Conservation (phyloP, 2,888 invertebrate genomes). For the Tortrix viridana region DNA sequence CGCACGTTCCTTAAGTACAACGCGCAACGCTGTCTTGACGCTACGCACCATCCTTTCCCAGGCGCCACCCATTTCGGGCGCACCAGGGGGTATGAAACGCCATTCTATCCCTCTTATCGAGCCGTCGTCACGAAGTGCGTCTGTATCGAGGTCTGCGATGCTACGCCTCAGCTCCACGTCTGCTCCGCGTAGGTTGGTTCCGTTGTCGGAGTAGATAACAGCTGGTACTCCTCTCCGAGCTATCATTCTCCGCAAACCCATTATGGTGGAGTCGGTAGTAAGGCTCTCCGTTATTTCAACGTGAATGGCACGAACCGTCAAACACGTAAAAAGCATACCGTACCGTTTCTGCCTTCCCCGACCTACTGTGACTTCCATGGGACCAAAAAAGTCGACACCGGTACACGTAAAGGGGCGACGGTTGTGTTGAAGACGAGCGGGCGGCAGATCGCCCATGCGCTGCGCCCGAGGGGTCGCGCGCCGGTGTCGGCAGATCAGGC, state of each 20-base stretch:
- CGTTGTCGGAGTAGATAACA: conserved; percentile 28
- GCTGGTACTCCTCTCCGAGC: conserved; percentile 23
- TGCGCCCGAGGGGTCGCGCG: no score
- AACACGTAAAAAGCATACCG: conserved; percentile 17
- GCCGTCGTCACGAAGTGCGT: conserved; percentile 12
- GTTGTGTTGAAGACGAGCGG: not conserved
- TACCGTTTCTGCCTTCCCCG: conserved; percentile 13
- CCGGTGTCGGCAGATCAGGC: no score
- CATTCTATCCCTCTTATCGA: conserved; percentile 35
- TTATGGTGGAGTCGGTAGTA: conserved; percentile 21
- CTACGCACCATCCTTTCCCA: conserved; percentile 39
- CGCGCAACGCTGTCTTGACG: conserved; percentile 35
- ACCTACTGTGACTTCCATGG: conserved; percentile 10
- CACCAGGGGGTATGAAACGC: conserved; percentile 39
- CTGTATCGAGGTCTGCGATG: not conserved
- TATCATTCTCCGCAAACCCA: conserved; percentile 23
- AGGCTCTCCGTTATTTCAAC: not conserved
- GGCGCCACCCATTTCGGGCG: conserved; percentile 39
- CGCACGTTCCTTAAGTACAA: conserved; percentile 32
- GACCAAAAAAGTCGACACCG: conserved; percentile 21
- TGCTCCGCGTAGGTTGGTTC: conserved; percentile 26
- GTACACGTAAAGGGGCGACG: conserved; percentile 1
- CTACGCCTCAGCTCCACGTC: conserved; percentile 17
- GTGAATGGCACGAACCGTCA: conserved; percentile 6
- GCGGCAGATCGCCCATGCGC: no score